Evolutionary conservation across 1,140 invertebrate species (phyloP).

Genomic region (Drosophila mayri): DNA sequence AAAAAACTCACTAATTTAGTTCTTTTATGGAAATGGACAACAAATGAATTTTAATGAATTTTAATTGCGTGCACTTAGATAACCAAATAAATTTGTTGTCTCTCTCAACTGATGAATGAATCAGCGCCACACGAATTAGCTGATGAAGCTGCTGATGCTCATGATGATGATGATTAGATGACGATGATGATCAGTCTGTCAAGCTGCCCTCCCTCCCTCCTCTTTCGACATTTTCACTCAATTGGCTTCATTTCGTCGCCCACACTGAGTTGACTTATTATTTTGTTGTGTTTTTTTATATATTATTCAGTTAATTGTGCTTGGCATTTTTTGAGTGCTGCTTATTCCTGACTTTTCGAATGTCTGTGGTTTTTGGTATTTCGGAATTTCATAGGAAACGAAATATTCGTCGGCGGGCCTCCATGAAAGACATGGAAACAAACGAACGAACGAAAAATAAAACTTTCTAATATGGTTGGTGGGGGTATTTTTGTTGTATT

Average conservation of each 20-base stretch:
- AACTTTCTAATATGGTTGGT: conserved; percentile 43
- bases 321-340: conserved; percentile 19
- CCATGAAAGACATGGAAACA: conserved; percentile 14
- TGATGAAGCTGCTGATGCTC: conserved; percentile 17
- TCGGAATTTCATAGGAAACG: conserved; percentile 41
- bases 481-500: conserved; percentile 6
- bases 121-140: conserved; percentile 43
- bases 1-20: neutral
- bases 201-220: conserved; percentile 9
- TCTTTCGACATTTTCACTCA: conserved; percentile 35
- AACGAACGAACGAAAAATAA: conserved; percentile 14
- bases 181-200: conserved; percentile 20
- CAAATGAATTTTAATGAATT: conserved; percentile 58
- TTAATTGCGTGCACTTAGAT: conserved; percentile 75
- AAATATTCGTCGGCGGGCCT: conserved; percentile 15
- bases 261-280: conserved; percentile 24
- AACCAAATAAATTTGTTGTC: conserved; percentile 56
- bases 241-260: conserved; percentile 54
- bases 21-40: conserved; percentile 26
- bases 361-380: conserved; percentile 27
- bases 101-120: conserved; percentile 46
- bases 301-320: conserved; percentile 42
- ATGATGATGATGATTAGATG: conserved; percentile 8
- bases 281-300: conserved; percentile 2
- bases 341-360: conserved; percentile 30